These are phyloP conservation scores for Nomada ferruginata DNA, from an alignment of 2,888 invertebrate species.

Conservation along the genomic window DNA sequence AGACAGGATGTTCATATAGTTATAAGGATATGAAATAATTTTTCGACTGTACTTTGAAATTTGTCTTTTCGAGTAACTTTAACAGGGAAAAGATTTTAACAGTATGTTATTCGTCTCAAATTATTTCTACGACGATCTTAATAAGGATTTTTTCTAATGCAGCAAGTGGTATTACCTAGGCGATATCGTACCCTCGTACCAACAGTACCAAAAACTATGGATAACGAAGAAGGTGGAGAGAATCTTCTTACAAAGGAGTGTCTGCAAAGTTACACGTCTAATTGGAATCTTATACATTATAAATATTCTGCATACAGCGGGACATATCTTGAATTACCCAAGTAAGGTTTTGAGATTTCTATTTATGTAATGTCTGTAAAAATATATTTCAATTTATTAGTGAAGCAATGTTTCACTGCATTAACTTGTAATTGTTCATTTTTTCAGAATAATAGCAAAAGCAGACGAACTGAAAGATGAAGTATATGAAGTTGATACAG, in stretches of 20 bases:
- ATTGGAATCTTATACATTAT: constrained; percentile 95
- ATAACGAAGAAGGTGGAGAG: constrained; percentile 84
- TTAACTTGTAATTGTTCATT: constrained; percentile 1
- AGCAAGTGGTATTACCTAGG: constrained; percentile 93
- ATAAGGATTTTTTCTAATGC: constrained; percentile 25
- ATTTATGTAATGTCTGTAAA: constrained; percentile 5
- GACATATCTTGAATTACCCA: constrained; percentile 93
- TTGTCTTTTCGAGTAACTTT: background rate
- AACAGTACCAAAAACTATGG: constrained; percentile 85
- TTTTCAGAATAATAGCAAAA: constrained; percentile 80
- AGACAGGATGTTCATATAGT: constrained; percentile 32
- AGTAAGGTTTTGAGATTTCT: constrained; percentile 84
- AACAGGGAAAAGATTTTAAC: background rate
- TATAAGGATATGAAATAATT: background rate
- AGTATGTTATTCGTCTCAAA: background rate
- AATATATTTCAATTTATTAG: background rate
- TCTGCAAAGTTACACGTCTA: constrained; percentile 91
- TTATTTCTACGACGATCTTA: background rate
- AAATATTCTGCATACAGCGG: constrained; percentile 96
- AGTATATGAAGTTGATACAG: constrained; percentile 95
- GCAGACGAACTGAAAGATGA: constrained; percentile 90
- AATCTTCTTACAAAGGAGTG: constrained; percentile 89
- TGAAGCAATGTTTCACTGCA: background rate
- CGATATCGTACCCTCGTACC: constrained; percentile 92
- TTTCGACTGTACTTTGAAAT: background rate